Conservation (phyloP, 2,888 invertebrate genomes). For the Neocrepidodera transversa region DNA sequence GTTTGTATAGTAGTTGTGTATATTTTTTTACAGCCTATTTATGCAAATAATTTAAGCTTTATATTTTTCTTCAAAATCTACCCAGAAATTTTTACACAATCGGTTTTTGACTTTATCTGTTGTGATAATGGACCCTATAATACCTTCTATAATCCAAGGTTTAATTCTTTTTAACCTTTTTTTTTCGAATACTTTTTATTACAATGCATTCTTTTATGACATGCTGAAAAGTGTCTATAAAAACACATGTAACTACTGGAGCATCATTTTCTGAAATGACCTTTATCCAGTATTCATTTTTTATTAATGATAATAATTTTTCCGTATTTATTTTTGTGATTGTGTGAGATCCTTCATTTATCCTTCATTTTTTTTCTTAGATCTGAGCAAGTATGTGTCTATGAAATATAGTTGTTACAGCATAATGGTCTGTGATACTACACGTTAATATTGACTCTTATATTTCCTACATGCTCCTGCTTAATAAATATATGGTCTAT, state of each 20-base stretch:
- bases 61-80: conserved; percentile 8
- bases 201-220: background rate
- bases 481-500: too few relatives aligned
- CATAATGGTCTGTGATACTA: too few relatives aligned
- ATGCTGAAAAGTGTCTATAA: too few relatives aligned
- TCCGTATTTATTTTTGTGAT: conserved; percentile 22
- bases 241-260: background rate
- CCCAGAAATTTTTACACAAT: conserved; percentile 12
- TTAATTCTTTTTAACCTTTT: conserved; percentile 2
- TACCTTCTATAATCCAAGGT: background rate
- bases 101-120: conserved; percentile 1
- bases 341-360: conserved; percentile 14
- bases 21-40: background rate
- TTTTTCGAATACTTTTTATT: conserved; percentile 1
- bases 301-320: conserved; percentile 21
- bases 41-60: background rate
- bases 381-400: conserved; percentile 16
- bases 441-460: conserved; percentile 13
- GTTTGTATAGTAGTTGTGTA: conserved; percentile 18
- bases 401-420: conserved; percentile 11
- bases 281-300: conserved; percentile 20
- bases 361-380: conserved; percentile 20
- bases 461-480: conserved; percentile 10
- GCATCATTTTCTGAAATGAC: conserved; percentile 21
- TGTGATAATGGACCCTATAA: background rate